phyloP scores from a whole-genome alignment of 2,797 vertebrate genomes.

The Lithobates sylvaticus region DNA sequence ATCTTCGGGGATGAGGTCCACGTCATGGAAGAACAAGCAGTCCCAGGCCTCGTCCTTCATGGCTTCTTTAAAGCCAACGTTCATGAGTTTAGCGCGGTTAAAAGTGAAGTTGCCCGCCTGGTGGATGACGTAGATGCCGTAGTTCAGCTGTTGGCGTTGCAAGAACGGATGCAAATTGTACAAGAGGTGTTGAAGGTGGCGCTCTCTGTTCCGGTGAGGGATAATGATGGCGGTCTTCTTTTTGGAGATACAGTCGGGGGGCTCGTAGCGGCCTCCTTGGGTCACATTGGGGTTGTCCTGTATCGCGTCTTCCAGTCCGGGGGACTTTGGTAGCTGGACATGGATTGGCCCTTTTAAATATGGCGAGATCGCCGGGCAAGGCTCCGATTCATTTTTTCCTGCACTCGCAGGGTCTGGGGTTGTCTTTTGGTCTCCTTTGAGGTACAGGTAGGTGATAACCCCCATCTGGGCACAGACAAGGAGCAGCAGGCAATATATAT shows the following conservation, averaged over 20 bases:
- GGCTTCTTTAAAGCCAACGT: conserved; percentile 84
- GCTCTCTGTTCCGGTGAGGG: conserved; percentile 80
- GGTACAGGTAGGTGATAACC: no score
- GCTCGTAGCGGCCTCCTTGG: no score
- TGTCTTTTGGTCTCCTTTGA: no score
- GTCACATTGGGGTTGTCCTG: no score
- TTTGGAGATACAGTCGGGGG: conserved; percentile 78
- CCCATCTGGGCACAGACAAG: no score
- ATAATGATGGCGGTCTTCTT: conserved; percentile 81
- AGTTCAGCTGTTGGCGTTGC: conserved; percentile 82
- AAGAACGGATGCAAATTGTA: conserved; percentile 85
- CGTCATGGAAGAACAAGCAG: conserved; percentile 86
- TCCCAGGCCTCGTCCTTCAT: conserved; percentile 87
- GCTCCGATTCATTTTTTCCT: no score
- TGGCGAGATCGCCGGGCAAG: no score
- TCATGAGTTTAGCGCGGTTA: conserved; percentile 84
- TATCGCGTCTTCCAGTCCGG: no score
- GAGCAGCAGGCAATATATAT: no score
- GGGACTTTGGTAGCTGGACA: no score
- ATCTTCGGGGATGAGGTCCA: conserved; percentile 88
- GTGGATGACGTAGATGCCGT: conserved; percentile 85
- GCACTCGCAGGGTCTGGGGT: no score
- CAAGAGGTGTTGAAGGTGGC: conserved; percentile 81
- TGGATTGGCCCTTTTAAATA: no score
- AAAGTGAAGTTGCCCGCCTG: conserved; percentile 83